Percentiles rank a stretch among this genome's conserved stretches.
Conservation (phyloP, 2,888 invertebrate species). For the Dasysyrphus albostriatus region DNA sequence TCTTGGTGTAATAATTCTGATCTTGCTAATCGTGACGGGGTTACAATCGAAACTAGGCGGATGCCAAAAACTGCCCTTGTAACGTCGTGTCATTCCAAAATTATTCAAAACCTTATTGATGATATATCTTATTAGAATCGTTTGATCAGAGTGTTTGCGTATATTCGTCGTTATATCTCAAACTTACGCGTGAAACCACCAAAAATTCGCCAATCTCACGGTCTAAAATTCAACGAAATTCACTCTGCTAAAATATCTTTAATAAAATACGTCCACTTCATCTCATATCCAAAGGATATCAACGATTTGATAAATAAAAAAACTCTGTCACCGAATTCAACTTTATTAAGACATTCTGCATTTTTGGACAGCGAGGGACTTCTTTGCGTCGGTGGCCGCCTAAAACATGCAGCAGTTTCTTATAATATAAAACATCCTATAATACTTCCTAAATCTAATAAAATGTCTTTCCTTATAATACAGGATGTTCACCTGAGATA, state of each 20-base stretch:
- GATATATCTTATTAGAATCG: constrained; percentile 40
- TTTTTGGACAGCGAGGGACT: constrained; percentile 37
- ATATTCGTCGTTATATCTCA: constrained; percentile 17
- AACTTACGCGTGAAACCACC: neutral
- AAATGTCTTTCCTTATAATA: constrained; percentile 5
- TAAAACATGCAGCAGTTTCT: constrained; percentile 20
- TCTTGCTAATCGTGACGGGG: neutral
- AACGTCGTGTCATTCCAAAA: neutral
- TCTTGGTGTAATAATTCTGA: neutral
- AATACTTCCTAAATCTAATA: constrained; percentile 17
- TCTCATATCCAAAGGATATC: constrained; percentile 1
- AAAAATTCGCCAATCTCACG: neutral
- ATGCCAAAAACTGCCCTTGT: neutral
- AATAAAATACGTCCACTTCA: neutral
- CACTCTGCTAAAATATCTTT: neutral
- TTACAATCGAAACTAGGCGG: constrained; percentile 1
- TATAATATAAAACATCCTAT: constrained; percentile 34
- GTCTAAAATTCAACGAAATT: neutral
- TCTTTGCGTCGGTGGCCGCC: constrained; percentile 14
- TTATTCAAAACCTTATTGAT: constrained; percentile 6
- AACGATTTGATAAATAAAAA: neutral
- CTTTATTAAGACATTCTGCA: neutral
- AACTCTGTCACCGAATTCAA: neutral
- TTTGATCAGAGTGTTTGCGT: constrained; percentile 3
- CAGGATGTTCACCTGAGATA: neutral